Conservation (phyloP, 92 coral and sea anemone genomes). For the Palythoa grandiflora region DNA sequence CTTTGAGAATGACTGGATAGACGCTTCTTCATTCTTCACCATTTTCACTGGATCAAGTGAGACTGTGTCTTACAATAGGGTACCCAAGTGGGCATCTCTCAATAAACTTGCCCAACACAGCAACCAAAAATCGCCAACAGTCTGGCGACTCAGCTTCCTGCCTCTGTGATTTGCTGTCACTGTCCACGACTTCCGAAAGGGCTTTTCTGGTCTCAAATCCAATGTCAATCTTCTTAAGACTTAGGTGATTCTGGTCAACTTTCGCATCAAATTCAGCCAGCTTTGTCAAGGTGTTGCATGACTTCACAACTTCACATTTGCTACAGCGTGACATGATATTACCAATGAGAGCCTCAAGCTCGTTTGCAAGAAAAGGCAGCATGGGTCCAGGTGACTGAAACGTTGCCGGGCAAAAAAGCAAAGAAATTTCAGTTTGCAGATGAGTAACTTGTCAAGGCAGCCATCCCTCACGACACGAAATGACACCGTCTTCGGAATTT, state of each 20-base stretch:
- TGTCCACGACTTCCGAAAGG: constrained; percentile 23
- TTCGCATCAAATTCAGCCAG: constrained; percentile 24
- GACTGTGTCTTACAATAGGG: constrained; percentile 37
- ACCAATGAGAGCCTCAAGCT: constrained; percentile 44
- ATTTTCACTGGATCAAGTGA: constrained; percentile 29
- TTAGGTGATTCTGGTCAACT: constrained; percentile 11
- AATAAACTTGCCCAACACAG: constrained; percentile 34
- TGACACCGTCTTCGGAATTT: constrained; percentile 12
- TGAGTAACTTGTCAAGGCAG: constrained; percentile 31
- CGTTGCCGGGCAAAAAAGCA: constrained; percentile 41
- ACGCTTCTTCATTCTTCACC: constrained; percentile 35
- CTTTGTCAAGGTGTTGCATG: constrained; percentile 42
- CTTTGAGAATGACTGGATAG: constrained; percentile 29
- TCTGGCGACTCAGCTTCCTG: constrained; percentile 30
- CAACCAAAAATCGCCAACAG: constrained; percentile 15
- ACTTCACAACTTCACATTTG: constrained; percentile 27
- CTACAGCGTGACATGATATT: constrained; percentile 39
- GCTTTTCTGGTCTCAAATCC: constrained; percentile 40
- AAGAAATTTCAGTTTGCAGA: constrained; percentile 37
- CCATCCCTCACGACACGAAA: constrained; percentile 20
- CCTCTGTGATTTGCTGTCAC: constrained; percentile 7
- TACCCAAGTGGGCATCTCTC: constrained; percentile 38
- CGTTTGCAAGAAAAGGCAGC: constrained; percentile 37
- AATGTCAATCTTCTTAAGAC: constrained; percentile 29
- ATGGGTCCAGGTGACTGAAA: constrained; percentile 12